Evolutionary conservation across 2,888 invertebrate species (phyloP), one percentile per base, ranked within the genome.

Genomic region (Polia nebulosa): DNA sequence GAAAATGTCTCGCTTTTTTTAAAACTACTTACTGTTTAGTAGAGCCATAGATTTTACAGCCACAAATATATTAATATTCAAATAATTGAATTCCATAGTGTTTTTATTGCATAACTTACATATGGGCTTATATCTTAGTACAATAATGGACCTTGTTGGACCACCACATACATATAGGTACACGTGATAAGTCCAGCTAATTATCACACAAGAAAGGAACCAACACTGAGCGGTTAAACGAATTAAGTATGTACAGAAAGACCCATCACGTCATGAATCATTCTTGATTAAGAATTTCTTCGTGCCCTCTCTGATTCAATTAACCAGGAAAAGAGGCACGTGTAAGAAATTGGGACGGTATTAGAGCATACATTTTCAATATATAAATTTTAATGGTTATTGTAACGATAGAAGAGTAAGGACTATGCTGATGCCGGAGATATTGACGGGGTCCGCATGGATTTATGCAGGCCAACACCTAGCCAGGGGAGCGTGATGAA

Each of bases 221-320:
- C 15, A 27, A 39, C 2, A 32, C 15, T 49, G 9, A 29, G 27
- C 34, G 9, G 27, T 34, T 53, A 53, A 72, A 59, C 34, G 51
- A 53, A 68, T 75, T 59, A 52, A 13, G 52, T 13, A 67, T 25
- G 29, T 55, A 41, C 47, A 8, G 25, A 56, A 74, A 75, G 22
- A 11, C 20, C 27, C 49, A 52, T 15, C 32, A 34, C 29, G 20
- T 25, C 44, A 17, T 75, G 75, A 75, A 53, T 72, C 68, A 72
- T 52, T 22, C 52, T 22, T 36, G 39, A 75, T 72, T 59, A 75
- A 20, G 22, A 68, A 75, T 59, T 59, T 75, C 59, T 75, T 47
- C 52, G 27, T 60, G 45, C 20, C 45, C 29, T 60, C 51, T 29
- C 25, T 72, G 75, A 72, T 69, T 72, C 15, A 53, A 72, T 72